Percentiles rank a stretch among this genome's conserved stretches.
Evolutionary conservation across 37 sponge, comb jelly and placozoan genomes (phyloP).

Genomic region (Tethya wilhelma): DNA sequence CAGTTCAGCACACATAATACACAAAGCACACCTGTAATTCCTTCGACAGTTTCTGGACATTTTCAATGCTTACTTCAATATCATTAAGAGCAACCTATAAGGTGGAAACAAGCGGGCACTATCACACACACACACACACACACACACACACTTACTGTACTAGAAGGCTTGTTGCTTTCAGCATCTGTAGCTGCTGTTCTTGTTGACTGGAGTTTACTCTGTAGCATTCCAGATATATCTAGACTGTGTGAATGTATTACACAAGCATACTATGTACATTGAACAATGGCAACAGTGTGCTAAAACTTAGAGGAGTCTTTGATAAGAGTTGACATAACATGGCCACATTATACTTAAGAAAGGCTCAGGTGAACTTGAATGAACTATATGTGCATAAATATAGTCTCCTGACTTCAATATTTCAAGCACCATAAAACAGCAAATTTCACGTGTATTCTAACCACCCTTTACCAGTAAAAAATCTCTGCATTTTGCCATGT

Average conservation of each 20-base stretch:
- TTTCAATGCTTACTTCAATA: slow-evolving; percentile 74
- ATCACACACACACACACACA: background rate
- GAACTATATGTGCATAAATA: too few species aligned
- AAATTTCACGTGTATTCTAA: too few species aligned
- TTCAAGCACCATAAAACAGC: too few species aligned
- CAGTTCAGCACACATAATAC: too few species aligned
- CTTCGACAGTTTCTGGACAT: slow-evolving; percentile 68
- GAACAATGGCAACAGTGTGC: too few species aligned
- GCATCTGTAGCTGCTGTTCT: slow-evolving; percentile 3
- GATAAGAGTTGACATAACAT: too few species aligned
- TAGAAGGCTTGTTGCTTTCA: slow-evolving; percentile 29
- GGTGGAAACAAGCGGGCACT: background rate
- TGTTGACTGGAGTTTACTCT: slow-evolving; percentile 26
- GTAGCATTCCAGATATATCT: slow-evolving; percentile 46
- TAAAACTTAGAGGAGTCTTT: too few species aligned
- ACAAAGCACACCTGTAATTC: slow-evolving; percentile 56
- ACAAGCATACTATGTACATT: too few species aligned
- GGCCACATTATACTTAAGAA: too few species aligned
- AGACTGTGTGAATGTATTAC: slow-evolving; percentile 12
- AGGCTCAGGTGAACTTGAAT: too few species aligned
- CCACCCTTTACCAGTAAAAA: background rate
- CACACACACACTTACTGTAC: slow-evolving; percentile 21
- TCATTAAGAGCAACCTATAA: slow-evolving; percentile 72
- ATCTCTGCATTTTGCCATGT: too few species aligned
- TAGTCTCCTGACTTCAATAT: too few species aligned